These are phyloP conservation scores for Bos taurus DNA, from an alignment of 2,113 vertebrate species.

Conservation along the genomic window DNA sequence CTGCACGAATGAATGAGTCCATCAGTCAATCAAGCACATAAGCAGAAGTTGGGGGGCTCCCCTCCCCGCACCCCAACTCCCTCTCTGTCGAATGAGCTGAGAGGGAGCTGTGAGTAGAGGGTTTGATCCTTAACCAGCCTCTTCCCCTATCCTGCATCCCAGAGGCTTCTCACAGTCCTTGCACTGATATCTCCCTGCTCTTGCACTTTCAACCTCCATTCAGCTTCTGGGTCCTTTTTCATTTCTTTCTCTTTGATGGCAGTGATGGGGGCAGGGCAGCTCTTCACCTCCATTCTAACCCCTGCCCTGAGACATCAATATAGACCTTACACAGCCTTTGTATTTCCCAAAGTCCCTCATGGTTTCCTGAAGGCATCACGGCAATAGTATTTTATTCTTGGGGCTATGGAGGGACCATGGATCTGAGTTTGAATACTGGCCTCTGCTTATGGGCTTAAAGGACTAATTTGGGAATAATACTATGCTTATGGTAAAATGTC, in stretches of 20 bases:
- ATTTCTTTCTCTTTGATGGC: background rate
- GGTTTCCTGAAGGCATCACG: background rate
- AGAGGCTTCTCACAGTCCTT: background rate
- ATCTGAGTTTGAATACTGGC: background rate
- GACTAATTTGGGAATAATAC: background rate
- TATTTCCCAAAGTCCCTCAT: background rate
- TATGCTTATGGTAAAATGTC: background rate
- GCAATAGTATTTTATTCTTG: no score
- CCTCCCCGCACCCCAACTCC: background rate
- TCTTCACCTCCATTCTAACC: background rate
- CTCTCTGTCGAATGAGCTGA: background rate
- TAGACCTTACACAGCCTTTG: background rate
- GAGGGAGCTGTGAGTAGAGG: background rate
- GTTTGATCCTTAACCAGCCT: background rate
- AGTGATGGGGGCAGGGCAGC: background rate
- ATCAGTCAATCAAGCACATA: background rate
- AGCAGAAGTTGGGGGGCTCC: background rate
- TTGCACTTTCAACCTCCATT: background rate
- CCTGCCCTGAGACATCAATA: background rate
- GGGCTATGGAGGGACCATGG: fast-evolving
- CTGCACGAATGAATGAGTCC: background rate
- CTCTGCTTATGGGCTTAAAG: background rate
- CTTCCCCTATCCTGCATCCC: no score
- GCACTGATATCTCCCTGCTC: background rate
- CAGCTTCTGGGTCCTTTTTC: background rate